phyloP scores from a whole-genome alignment of 2,797 vertebrate genomes.

The Mus spretus region DNA sequence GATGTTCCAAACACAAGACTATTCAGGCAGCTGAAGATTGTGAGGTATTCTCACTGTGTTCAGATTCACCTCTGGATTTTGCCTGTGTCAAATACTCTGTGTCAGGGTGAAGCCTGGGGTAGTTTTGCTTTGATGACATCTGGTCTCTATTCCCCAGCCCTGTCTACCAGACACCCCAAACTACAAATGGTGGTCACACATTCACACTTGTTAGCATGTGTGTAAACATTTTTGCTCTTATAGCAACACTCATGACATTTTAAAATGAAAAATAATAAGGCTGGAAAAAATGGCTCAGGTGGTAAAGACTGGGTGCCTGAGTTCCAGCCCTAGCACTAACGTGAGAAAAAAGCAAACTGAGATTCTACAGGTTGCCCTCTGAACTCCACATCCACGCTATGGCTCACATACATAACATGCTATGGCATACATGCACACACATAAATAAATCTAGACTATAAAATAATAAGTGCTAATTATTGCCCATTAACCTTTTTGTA shows the following conservation, averaged over 20 bases:
- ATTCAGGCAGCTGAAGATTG: not conserved
- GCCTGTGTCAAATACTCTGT: not conserved
- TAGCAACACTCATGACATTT: not conserved
- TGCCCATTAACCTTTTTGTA: not conserved
- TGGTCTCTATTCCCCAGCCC: not conserved
- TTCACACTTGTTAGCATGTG: not conserved
- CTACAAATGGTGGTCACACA: not conserved
- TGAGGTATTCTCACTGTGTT: not conserved
- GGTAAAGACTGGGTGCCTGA: not conserved
- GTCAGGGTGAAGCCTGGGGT: not conserved
- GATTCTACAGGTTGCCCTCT: not conserved
- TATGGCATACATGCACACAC: not conserved
- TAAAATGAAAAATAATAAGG: conserved; percentile 17
- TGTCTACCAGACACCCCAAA: not conserved
- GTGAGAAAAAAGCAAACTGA: not conserved
- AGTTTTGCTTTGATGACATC: not conserved
- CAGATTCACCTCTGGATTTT: not conserved
- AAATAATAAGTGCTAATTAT: not conserved
- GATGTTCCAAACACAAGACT: not conserved
- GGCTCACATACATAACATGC: not conserved
- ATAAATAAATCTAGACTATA: not conserved
- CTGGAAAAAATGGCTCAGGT: not conserved
- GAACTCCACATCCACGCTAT: not conserved
- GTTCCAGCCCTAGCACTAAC: not conserved
- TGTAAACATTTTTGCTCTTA: not conserved